Base-by-base conservation (phyloP, 2,888 invertebrate species). In the Diaperis boleti region DNA sequence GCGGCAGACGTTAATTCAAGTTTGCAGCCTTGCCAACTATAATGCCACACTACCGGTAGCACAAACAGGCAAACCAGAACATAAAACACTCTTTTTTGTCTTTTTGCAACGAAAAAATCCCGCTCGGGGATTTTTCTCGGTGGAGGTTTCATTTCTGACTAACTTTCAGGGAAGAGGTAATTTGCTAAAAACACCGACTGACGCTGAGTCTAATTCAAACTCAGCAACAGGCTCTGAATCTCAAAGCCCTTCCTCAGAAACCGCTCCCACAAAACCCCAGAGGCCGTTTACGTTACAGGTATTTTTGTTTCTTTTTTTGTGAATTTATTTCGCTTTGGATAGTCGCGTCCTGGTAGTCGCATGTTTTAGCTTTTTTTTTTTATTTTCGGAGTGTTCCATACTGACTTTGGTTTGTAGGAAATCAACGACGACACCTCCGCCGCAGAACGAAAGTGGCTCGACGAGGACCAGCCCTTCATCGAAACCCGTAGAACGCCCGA, bases 401-500 rank as follows among this genome's bases (percentile, higher is more conserved):
- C 60, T 11, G 17, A 18, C 20, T 52, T 13, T 52, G 11, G 33
- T 33, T 33, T 73, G 49, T 68, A 88, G 88, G 87, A 88, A 77
- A 86, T 87, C 62, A 83, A 83, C 47, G 86, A 87, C 71, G 86
- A 87, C 74, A 84, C 83, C 13, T 79, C 82, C 31, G 81, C 82
- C 47, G 84, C 86, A 44, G 88, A 88, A 72, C 84, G 86, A 71
- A 89, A 89, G 79, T 90, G 90, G 90, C 82, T 89, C 70, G 85
- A 86, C 72, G 87, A 87, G 72, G 82, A 78, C 62, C 84, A 83
- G 39, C 84, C 85, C 0, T 87, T 84, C 70, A 83, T 86, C 63
- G 89, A 89, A 77, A 87, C 88, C 6, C 85, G 89, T 74, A 85
- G 88, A 69, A 90, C 90, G 45, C 90, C 91, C 7, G 91, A 91